phyloP scores from a whole-genome alignment of 2,113 vertebrate species.

The Rhea americana region DNA sequence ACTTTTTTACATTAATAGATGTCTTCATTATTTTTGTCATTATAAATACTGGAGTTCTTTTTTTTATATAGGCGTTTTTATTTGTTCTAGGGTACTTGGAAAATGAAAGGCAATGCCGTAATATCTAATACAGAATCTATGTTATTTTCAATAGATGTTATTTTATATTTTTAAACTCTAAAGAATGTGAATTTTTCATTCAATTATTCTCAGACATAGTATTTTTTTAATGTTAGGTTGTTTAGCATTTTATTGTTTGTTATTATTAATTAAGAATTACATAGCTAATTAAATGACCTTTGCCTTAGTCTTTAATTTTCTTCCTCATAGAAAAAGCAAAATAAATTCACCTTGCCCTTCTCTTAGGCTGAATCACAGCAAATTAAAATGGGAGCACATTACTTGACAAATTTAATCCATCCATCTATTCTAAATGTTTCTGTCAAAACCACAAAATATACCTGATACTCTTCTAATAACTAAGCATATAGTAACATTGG shows the following conservation, averaged over 20 bases:
- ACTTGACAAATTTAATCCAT: conserved; percentile 22
- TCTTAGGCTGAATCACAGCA: not conserved
- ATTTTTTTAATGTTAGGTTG: not conserved
- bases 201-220: not conserved
- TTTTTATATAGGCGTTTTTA: not conserved
- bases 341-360: not conserved
- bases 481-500: not conserved
- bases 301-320: not conserved
- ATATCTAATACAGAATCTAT: not conserved
- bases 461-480: conserved; percentile 1
- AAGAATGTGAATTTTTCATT: not conserved
- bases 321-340: not conserved
- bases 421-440: conserved; percentile 27
- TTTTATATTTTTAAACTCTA: not conserved
- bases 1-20: not conserved
- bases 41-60: not conserved
- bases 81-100: not conserved
- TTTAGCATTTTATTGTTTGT: not conserved
- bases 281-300: conserved; percentile 15
- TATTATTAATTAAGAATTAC: not conserved
- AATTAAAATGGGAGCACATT: not conserved
- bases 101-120: not conserved
- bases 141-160: not conserved
- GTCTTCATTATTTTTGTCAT: not conserved
- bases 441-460: conserved; percentile 2